phyloP scores from a whole-genome alignment of 2,113 vertebrate genomes.

The Xenopus tropicalis region DNA sequence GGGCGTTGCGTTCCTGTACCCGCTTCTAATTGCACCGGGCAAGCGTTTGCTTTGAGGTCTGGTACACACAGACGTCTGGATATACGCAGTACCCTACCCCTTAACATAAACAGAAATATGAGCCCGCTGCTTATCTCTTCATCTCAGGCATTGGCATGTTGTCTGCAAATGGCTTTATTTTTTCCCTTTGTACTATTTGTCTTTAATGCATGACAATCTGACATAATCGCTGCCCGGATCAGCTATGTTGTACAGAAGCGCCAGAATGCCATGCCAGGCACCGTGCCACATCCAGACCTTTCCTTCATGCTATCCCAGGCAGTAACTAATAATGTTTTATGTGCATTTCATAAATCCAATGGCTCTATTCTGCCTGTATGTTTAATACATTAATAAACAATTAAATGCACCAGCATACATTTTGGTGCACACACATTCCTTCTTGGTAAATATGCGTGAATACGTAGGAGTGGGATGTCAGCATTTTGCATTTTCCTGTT shows the following conservation, averaged over 20 bases:
- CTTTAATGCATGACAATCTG: background rate
- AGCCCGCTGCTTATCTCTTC: constrained; percentile 10
- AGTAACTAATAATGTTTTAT: too few relatives aligned
- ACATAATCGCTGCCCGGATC: background rate
- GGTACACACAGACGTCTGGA: constrained; percentile 19
- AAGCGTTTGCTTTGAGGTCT: constrained; percentile 27
- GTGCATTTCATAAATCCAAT: too few relatives aligned
- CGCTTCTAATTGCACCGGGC: constrained; percentile 23
- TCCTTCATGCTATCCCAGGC: too few relatives aligned
- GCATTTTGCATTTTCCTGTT: too few relatives aligned
- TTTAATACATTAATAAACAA: too few relatives aligned
- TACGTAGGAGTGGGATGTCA: too few relatives aligned
- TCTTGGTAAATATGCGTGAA: too few relatives aligned
- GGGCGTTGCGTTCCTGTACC: constrained; percentile 27
- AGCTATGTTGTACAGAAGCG: background rate
- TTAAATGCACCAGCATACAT: too few relatives aligned
- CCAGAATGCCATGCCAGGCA: background rate
- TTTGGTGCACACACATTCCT: too few relatives aligned
- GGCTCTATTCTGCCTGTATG: too few relatives aligned
- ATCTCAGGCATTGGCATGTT: background rate
- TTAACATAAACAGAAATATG: constrained; percentile 16
- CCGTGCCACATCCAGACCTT: too few relatives aligned
- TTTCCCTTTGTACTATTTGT: background rate
- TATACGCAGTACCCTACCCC: background rate
- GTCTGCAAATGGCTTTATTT: background rate